Evolutionary conservation across 1,140 invertebrate species (phyloP).

Genomic region (Papilio polyxenes): DNA sequence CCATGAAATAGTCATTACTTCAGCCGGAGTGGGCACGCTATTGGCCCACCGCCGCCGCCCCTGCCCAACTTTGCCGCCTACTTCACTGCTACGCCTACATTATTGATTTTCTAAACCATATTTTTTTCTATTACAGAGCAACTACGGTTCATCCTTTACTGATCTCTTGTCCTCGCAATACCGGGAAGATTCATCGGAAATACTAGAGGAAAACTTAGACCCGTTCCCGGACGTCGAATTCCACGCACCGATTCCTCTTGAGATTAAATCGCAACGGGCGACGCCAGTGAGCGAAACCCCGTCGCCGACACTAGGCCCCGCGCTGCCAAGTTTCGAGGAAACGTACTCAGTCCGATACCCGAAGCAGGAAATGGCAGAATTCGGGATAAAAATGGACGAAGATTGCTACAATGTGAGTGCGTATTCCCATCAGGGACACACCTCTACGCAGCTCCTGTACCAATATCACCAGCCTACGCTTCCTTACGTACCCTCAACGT

Average conservation of each 20-base stretch:
- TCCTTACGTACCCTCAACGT: slow-evolving; percentile 79
- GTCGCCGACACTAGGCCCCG: slow-evolving; percentile 80
- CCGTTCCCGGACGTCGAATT: slow-evolving; percentile 80
- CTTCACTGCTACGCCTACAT: slow-evolving; percentile 63
- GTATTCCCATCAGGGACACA: slow-evolving; percentile 81
- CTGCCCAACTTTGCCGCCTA: slow-evolving; percentile 65
- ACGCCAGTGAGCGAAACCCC: slow-evolving; percentile 74
- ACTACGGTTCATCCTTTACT: slow-evolving; percentile 81
- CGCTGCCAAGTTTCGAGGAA: slow-evolving; percentile 92
- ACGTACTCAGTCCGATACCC: slow-evolving; percentile 88
- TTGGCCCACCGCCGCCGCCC: slow-evolving; percentile 70
- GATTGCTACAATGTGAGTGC: slow-evolving; percentile 85
- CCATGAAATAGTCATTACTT: slow-evolving; percentile 50
- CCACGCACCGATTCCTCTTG: slow-evolving; percentile 71
- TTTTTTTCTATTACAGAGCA: slow-evolving; percentile 78
- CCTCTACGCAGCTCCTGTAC: slow-evolving; percentile 81
- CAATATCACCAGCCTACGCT: slow-evolving; percentile 83
- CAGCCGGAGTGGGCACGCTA: slow-evolving; percentile 55
- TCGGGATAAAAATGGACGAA: slow-evolving; percentile 89
- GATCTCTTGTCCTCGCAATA: slow-evolving; percentile 80
- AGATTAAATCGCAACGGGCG: slow-evolving; percentile 68
- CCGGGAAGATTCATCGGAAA: slow-evolving; percentile 79
- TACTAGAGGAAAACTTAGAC: slow-evolving; percentile 79
- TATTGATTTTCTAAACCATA: slow-evolving; percentile 59
- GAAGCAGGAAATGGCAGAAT: slow-evolving; percentile 81